Base-by-base conservation (phyloP, 92 coral and sea anemone species). In the Bergia sp. region DNA sequence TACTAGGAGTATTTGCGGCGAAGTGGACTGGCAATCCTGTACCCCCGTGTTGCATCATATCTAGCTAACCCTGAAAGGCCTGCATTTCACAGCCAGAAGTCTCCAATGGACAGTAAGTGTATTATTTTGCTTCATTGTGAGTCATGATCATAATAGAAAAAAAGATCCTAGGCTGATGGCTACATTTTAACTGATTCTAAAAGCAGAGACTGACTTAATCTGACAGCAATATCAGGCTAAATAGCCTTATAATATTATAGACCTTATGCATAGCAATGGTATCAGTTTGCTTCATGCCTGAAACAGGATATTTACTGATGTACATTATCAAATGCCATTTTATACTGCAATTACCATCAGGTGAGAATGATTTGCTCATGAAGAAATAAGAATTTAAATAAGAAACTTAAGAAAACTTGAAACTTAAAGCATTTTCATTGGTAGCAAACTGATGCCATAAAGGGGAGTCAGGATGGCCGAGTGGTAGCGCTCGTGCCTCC, bases 11-110 rank as follows among this genome's bases (percentile, higher is more conserved):
- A 96, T 84, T 91, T 96, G 11, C 79, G 95, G 39, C 96, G 92
- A 73, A 94, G 93, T 81, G 98, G 99, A 40, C 88, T 96, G 49
- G 92, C 94, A 29, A 71, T 95, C n/a, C 87, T 96, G 21, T 96
- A 95, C 71, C 99, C 99, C 58, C 93, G 95, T 74, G 95, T 95
- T 21, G 79, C 92, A 53, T 96, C 99, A 38, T 96, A 96, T 79
- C 82, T 96, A 50, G 78, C 88, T 43, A 96, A 91, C 75, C 97
- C 99, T 11, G 99, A 96, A 65, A 93, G 96, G 83, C 99, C 98
- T 81, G 91, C 89, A 12, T 96, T 96, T 73, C 90, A 90, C 64
- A 90, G 55, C 86, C 99, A 96, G 71, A 96, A 96, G 69, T 96
- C 96, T 73, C 89, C 94, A 45, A 96, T 96, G 96, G 98, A 96